Evolutionary conservation across 2,888 invertebrate species (phyloP).

Genomic region (Pachymerium ferrugineum): DNA sequence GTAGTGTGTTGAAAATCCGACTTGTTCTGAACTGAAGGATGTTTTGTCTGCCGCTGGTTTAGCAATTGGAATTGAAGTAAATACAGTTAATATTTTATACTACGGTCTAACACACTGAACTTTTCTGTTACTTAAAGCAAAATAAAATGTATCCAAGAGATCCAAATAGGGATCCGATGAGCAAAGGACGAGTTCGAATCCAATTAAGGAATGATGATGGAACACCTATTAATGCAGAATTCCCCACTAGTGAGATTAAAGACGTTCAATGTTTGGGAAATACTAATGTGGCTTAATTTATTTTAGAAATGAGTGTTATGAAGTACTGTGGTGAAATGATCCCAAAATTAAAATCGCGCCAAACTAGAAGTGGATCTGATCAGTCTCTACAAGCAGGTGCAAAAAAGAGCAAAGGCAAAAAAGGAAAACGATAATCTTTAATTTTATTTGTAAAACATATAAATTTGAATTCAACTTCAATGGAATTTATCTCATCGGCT

Average conservation of each 20-base stretch:
- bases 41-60: conserved; percentile 77
- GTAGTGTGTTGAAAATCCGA: conserved; percentile 88
- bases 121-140: conserved; percentile 37
- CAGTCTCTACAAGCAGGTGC: conserved; percentile 31
- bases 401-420: conserved; percentile 35
- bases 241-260: conserved; percentile 56
- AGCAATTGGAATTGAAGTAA: conserved; percentile 72
- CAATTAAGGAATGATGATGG: conserved; percentile 90
- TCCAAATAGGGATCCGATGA: conserved; percentile 77
- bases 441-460: no score
- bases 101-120: neutral
- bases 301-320: conserved; percentile 66
- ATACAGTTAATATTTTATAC: neutral
- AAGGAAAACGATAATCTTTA: conserved; percentile 36
- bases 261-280: neutral
- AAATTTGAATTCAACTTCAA: no score
- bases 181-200: conserved; percentile 82
- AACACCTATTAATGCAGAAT: conserved; percentile 62
- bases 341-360: conserved; percentile 80
- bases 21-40: conserved; percentile 89
- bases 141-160: conserved; percentile 89
- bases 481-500: no score
- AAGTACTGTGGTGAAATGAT: conserved; percentile 73
- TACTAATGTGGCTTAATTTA: neutral
- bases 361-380: conserved; percentile 50